A percentile compares a stretch with the other conserved stretches of the same genome.
Conservation (phyloP, 2,888 invertebrate species). For the Andrena bicolor region DNA sequence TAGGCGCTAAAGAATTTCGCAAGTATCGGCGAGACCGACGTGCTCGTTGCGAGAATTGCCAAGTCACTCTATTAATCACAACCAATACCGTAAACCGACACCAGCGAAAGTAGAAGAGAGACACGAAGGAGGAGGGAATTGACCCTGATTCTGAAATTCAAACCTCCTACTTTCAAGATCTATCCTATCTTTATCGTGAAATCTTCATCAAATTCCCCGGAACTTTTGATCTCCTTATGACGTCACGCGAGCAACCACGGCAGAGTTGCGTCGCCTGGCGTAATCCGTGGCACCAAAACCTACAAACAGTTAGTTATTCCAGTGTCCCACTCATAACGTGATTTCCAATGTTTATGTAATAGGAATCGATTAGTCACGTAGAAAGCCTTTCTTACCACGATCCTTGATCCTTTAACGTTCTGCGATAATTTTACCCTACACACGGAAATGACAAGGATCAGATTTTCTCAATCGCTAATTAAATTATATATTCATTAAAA, state of each 20-base stretch:
- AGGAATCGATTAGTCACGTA: slow-evolving; percentile 42
- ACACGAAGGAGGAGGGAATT: background rate
- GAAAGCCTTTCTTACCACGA: background rate
- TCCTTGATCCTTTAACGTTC: background rate
- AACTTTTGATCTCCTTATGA: slow-evolving; percentile 10
- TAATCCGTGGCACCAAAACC: slow-evolving; percentile 49
- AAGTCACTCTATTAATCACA: slow-evolving; percentile 48
- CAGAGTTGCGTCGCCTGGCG: slow-evolving; percentile 32
- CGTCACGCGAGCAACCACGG: slow-evolving; percentile 12
- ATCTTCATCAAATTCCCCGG: background rate
- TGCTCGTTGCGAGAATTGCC: slow-evolving; percentile 52
- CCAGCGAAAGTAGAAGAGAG: slow-evolving; percentile 51
- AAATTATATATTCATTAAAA: background rate
- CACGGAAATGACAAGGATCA: background rate
- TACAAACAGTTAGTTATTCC: slow-evolving; percentile 42
- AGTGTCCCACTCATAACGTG: slow-evolving; percentile 4
- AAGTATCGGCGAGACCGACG: slow-evolving; percentile 37
- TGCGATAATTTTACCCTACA: too few species aligned
- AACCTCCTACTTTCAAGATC: slow-evolving; percentile 33
- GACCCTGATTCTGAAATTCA: slow-evolving; percentile 31
- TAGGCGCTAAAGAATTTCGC: slow-evolving; percentile 54
- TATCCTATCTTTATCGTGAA: background rate
- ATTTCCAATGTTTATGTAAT: slow-evolving; percentile 37
- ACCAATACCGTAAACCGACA: slow-evolving; percentile 12
- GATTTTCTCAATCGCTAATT: background rate